These are phyloP conservation scores for Callithrix jacchus DNA, from an alignment of 2,113 vertebrate genomes.

Conservation along the genomic window DNA sequence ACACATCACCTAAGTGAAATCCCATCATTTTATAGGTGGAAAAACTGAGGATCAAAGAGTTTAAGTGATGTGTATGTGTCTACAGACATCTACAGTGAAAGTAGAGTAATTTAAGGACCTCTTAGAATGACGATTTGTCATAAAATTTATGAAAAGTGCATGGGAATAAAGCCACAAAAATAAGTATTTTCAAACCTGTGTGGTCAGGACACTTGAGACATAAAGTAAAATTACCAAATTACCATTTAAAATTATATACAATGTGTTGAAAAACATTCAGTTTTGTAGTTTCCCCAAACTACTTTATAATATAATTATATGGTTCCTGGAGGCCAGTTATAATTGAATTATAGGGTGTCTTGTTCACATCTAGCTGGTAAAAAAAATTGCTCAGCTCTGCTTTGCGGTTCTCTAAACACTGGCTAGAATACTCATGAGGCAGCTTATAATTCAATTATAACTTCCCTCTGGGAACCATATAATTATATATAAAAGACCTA, in stretches of 20 bases:
- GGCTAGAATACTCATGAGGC: slow-evolving; percentile 83
- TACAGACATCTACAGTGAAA: background rate
- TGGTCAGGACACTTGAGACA: slow-evolving; percentile 42
- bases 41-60: background rate
- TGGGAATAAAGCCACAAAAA: slow-evolving; percentile 16
- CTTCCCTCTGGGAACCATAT: slow-evolving; percentile 84
- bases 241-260: slow-evolving; percentile 68
- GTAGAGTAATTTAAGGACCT: background rate
- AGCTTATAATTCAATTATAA: slow-evolving; percentile 86
- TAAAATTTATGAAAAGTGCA: slow-evolving; percentile 19
- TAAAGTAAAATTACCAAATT: slow-evolving; percentile 67
- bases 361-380: slow-evolving; percentile 75
- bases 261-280: slow-evolving; percentile 79
- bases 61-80: background rate
- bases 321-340: slow-evolving; percentile 82
- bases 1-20: background rate
- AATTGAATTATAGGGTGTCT: slow-evolving; percentile 85
- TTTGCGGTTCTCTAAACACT: slow-evolving; percentile 81
- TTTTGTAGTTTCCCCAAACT: slow-evolving; percentile 80
- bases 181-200: background rate
- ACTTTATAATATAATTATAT: slow-evolving; percentile 83
- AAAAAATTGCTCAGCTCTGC: slow-evolving; percentile 77
- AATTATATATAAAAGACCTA: slow-evolving; percentile 85
- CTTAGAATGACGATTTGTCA: background rate
- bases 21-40: background rate